Evolutionary conservation across 2,113 vertebrate species (phyloP).

Genomic region (Callithrix jacchus): DNA sequence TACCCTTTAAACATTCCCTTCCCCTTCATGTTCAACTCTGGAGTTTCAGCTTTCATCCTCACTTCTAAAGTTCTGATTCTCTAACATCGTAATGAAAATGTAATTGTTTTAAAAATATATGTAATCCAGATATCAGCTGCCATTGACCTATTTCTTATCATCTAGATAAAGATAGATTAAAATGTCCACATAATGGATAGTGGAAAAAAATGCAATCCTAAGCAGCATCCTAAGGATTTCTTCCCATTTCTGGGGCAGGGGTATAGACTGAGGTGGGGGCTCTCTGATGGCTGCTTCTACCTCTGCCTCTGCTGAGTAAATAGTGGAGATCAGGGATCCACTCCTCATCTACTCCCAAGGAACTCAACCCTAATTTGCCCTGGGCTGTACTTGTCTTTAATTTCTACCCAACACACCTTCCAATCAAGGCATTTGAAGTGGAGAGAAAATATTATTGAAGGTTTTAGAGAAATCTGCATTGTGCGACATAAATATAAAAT

Average conservation of each 20-base stretch:
- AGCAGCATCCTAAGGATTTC: not conserved
- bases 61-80: constrained; percentile 29
- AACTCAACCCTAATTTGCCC: not conserved
- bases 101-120: not conserved
- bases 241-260: not conserved
- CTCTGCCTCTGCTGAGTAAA: not conserved
- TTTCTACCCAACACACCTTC: not conserved
- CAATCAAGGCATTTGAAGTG: not conserved
- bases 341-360: not conserved
- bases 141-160: constrained; percentile 46
- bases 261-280: accelerated
- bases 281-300: not conserved
- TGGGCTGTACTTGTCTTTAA: not conserved
- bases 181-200: not conserved
- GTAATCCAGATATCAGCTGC: not conserved
- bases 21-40: not conserved
- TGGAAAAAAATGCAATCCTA: not conserved
- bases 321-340: not conserved
- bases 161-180: constrained; percentile 28
- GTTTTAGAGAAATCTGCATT: not conserved
- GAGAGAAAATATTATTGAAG: not conserved
- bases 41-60: constrained; percentile 34
- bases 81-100: constrained; percentile 36
- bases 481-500: not conserved
- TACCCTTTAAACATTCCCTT: constrained; percentile 13